Evolutionary conservation across 2,888 invertebrate species (phyloP).

Genomic region (Aleiodes leptofemur): DNA sequence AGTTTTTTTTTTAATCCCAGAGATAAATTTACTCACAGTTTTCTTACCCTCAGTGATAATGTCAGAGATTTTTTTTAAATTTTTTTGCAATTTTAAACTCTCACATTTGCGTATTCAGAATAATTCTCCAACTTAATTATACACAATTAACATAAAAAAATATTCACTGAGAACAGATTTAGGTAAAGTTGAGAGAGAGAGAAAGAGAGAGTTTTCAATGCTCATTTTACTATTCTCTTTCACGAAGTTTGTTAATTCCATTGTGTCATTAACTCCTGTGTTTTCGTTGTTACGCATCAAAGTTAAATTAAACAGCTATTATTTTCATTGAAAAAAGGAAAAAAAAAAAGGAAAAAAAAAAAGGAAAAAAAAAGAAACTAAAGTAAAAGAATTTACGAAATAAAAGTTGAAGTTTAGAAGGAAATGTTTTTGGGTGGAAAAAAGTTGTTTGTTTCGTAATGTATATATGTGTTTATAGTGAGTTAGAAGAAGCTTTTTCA

Average conservation of each 20-base stretch:
- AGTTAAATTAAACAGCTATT: conserved; percentile 14
- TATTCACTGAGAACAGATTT: too few species aligned
- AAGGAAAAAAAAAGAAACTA: neutral
- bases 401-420: neutral
- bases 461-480: neutral
- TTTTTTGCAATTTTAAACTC: too few species aligned
- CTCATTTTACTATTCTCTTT: conserved; percentile 9
- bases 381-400: neutral
- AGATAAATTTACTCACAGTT: neutral
- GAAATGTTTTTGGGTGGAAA: too few species aligned
- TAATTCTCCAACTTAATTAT: too few species aligned
- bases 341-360: neutral
- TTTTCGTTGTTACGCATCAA: conserved; percentile 12
- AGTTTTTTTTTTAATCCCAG: conserved; percentile 5
- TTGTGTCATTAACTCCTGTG: conserved; percentile 20
- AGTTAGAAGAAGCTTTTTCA: neutral
- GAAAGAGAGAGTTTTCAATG: conserved; percentile 11
- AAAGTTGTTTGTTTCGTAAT: neutral
- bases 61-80: too few species aligned
- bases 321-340: neutral
- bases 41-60: too few species aligned
- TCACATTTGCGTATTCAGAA: too few species aligned
- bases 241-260: conserved; percentile 7
- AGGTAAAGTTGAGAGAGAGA: neutral
- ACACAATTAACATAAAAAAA: too few species aligned